Evolutionary conservation across 2,888 invertebrate species (phyloP).

Genomic region (Mactromeris polynyma): DNA sequence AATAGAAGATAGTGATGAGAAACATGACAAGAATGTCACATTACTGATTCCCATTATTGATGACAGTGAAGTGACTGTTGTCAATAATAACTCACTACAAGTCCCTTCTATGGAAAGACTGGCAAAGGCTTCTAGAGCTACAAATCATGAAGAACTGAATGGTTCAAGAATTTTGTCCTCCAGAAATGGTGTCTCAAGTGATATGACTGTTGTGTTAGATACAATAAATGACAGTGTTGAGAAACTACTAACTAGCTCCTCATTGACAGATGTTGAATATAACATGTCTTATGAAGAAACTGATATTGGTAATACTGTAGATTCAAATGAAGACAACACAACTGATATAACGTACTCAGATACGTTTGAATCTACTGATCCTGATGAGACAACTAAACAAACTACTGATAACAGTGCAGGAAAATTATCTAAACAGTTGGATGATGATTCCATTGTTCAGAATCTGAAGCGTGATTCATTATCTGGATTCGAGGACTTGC

Average conservation of each 20-base stretch:
- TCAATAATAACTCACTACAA: too few species aligned
- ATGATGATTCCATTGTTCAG: neutral
- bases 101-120: too few species aligned
- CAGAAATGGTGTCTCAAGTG: neutral
- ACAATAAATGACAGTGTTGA: neutral
- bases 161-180: too few species aligned
- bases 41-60: too few species aligned
- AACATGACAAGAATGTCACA: too few species aligned
- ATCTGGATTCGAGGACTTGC: constrained; percentile 50
- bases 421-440: neutral
- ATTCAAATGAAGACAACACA: constrained; percentile 26
- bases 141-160: too few species aligned
- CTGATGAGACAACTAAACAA: constrained; percentile 19
- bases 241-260: neutral
- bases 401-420: neutral
- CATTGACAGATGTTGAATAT: neutral
- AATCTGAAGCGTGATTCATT: constrained; percentile 35
- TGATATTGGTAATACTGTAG: neutral
- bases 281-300: neutral
- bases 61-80: too few species aligned
- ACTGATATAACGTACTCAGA: constrained; percentile 49
- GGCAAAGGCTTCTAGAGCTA: too few species aligned
- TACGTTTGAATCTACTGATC: constrained; percentile 51
- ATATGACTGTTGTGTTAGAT: neutral
- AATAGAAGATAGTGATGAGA: too few species aligned